Percentiles rank a stretch among this genome's conserved stretches.
Evolutionary conservation across 1,140 invertebrate species (phyloP).

Genomic region (Dinothrombium tinctorium): DNA sequence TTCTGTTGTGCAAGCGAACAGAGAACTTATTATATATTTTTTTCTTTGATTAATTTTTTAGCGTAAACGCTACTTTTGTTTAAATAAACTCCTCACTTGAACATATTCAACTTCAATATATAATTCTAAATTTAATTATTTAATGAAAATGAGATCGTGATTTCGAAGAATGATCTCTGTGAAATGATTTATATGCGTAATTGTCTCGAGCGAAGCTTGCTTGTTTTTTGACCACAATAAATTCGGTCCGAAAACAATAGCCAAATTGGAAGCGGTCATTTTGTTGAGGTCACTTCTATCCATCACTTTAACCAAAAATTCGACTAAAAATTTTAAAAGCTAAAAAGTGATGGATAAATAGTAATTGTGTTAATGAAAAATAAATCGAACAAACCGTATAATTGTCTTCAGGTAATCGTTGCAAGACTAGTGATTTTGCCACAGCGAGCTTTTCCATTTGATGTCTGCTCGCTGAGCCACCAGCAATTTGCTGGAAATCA

Average conservation of each 20-base stretch:
- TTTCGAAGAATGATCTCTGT: slow-evolving; percentile 52
- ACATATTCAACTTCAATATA: too few relatives aligned
- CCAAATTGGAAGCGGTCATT: slow-evolving; percentile 78
- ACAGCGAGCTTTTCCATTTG: slow-evolving; percentile 50
- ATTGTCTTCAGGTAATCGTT: slow-evolving; percentile 78
- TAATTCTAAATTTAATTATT: too few relatives aligned
- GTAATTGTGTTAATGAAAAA: neutral
- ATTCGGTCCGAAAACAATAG: slow-evolving; percentile 81
- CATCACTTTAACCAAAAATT: slow-evolving; percentile 51
- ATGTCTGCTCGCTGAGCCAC: slow-evolving; percentile 17
- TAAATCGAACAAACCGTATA: slow-evolving; percentile 31
- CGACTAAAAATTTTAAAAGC: slow-evolving; percentile 68
- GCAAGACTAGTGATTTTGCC: slow-evolving; percentile 63
- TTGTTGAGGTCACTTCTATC: slow-evolving; percentile 76
- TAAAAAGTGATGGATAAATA: slow-evolving; percentile 2
- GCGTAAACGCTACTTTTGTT: too few relatives aligned
- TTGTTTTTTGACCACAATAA: slow-evolving; percentile 53
- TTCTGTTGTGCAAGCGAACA: too few relatives aligned
- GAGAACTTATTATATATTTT: too few relatives aligned
- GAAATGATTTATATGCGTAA: slow-evolving; percentile 77
- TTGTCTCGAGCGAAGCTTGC: slow-evolving; percentile 60
- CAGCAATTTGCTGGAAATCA: slow-evolving; percentile 37
- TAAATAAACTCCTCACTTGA: too few relatives aligned
- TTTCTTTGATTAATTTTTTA: too few relatives aligned
- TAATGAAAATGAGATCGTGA: slow-evolving; percentile 14